Evolutionary conservation across 2,113 vertebrate genomes (phyloP), one percentile per base, ranked within the genome.

Genomic region (Urocitellus parryii): DNA sequence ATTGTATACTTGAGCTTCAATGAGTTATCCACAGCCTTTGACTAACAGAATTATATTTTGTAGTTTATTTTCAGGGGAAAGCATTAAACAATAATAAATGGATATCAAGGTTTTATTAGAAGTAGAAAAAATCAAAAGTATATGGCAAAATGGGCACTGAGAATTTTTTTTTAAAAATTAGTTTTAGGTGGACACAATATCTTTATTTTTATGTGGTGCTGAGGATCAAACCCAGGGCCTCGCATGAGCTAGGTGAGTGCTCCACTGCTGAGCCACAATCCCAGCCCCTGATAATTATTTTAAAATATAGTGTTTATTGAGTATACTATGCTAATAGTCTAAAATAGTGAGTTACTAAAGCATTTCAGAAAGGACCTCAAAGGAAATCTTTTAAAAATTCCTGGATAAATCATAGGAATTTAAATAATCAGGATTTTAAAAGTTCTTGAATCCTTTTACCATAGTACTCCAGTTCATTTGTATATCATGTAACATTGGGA

Each of bases 281-380:
- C 45, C 45, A 45, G 45, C 1, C 45, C 45, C 45, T 45, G 48
- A 74, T 88, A 48, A 63, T 68, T 73, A 70, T 39, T 97, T 93
- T 27, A 61, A 85, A 93, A 68, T 70, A 96, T 82, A 95, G 22
- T 61, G 39, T 85, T 89, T 93, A 81, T 22, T 68, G 90, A 29
- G 39, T 58, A 45, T 48, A 16, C 37, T 86, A 61, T 89, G 45
- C 17, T 86, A 94, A 76, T 51, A 73, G 94, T 27, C 18, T 95
- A 89, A 83, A 76, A 34, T 22, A 77, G 63, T 56, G 76, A 89
- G 67, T 76, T 16, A 81, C n/a, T 84, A 78, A 78, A 72, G 39
- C 48, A 76, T 78, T 93, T 86, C 63, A 84, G 73, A 80, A 86
- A 95, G 90, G 17, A 83, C 16, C 37, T 95, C 25, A 95, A 58